These are phyloP conservation scores for Habropoda laboriosa DNA, from an alignment of 1,140 invertebrate genomes.

Conservation along the genomic window DNA sequence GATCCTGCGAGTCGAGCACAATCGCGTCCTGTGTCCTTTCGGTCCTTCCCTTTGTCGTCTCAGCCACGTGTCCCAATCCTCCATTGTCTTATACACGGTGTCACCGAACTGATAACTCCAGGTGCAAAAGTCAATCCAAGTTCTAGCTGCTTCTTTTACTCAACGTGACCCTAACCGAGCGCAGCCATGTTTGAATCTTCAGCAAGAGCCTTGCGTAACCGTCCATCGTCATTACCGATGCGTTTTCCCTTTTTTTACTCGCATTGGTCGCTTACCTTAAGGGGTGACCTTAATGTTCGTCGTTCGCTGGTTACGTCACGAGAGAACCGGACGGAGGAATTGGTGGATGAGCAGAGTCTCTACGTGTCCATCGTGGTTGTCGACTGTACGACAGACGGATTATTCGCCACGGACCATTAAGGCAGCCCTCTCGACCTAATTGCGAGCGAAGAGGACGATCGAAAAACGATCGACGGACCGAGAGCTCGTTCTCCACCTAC, in stretches of 20 bases:
- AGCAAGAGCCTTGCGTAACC: neutral
- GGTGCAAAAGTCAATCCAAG: no score
- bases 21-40: slow-evolving; percentile 8
- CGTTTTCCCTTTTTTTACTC: slow-evolving; percentile 38
- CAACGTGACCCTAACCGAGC: neutral
- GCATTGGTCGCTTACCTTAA: slow-evolving; percentile 7
- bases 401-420: slow-evolving; percentile 51
- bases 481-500: slow-evolving; percentile 58
- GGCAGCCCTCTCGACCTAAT: slow-evolving; percentile 55
- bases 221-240: slow-evolving; percentile 16
- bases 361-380: neutral
- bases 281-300: slow-evolving; percentile 54
- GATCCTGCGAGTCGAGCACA: slow-evolving; percentile 8
- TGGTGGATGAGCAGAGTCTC: neutral
- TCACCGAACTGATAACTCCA: no score
- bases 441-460: slow-evolving; percentile 6
- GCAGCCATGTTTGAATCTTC: no score
- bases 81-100: no score
- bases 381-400: slow-evolving; percentile 41
- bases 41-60: neutral
- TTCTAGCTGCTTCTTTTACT: no score
- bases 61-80: neutral
- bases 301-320: slow-evolving; percentile 43
- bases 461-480: neutral
- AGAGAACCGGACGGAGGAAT: slow-evolving; percentile 13